Evolutionary conservation across 2,797 vertebrate species (phyloP), one percentile per base, ranked within the genome.

Genomic region (Urocyon cinereoargenteus): DNA sequence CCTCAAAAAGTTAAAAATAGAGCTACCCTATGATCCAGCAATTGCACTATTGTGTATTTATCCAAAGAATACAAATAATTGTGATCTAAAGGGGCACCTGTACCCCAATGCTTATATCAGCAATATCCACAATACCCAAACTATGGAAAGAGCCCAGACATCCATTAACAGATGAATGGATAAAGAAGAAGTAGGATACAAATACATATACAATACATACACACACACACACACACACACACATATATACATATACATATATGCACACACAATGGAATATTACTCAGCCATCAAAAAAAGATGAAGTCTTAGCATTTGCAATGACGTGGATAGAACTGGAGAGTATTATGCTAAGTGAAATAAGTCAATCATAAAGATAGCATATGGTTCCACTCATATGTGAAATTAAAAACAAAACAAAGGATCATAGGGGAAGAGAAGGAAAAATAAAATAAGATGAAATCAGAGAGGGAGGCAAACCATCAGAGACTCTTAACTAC

Each of bases 201-300:
- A 45, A 45, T 45, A 45, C 40, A 45, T 45, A 45, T 40, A 40
- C 40, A 40, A 40, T 45, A 45, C 7, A 45, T 45, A 45, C 8
- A 45, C 1, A 40, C 6, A 40, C 1, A 45, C 0, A 45, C 0
- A 45, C 6, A 45, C 6, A 45, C 6, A 45, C 40, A 45, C 6
- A 45, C 1, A 45, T 45, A 45, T 7, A 45, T 45, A 45, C 0
- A 45, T 8, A 45, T 45, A 45, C 24, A 59, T 59, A 59, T 59
- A 66, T 68, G 34, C n/a, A 10, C 31, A 34, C n/a, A 19, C 31
- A 19, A 68, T 68, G n/a, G 66, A 68, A 34, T 66, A 66, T 68
- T 68, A 68, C 16, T 68, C 16, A 8, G 34, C n/a, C 66, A 68
- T 61, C 59, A 68, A 68, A 19, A 19, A 68, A 68, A n/a, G n/a